Percentiles rank a stretch among this genome's conserved stretches.
Evolutionary conservation across 2,113 vertebrate species (phyloP).

Genomic region (Sturnira hondurensis): DNA sequence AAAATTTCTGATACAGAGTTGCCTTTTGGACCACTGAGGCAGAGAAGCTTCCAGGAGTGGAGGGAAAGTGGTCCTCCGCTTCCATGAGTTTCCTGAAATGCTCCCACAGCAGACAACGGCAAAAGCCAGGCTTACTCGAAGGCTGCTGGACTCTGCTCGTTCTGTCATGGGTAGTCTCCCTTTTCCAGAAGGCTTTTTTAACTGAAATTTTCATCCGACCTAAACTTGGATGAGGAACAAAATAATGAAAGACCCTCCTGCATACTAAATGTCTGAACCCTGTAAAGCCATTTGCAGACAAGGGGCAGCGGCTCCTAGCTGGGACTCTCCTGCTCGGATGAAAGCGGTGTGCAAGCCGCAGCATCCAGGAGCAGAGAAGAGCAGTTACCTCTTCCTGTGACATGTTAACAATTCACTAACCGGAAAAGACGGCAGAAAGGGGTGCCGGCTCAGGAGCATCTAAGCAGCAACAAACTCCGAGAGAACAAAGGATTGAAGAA

Average conservation of each 20-base stretch:
- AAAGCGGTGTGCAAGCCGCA: background rate
- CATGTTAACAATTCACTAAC: constrained; percentile 62
- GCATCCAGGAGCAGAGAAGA: constrained; percentile 6
- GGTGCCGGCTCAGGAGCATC: background rate
- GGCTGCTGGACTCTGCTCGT: background rate
- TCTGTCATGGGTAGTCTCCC: background rate
- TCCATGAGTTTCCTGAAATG: background rate
- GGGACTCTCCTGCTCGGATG: background rate
- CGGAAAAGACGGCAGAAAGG: constrained; percentile 26
- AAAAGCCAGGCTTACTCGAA: background rate
- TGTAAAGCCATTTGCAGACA: background rate
- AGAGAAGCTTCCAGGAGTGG: background rate
- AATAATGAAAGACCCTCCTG: background rate
- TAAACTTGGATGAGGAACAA: background rate
- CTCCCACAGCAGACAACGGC: background rate
- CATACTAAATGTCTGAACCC: background rate
- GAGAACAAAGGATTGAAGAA: accelerated
- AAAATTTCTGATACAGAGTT: background rate
- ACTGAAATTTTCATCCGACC: constrained; percentile 12
- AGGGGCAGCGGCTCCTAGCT: background rate
- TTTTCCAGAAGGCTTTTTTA: constrained; percentile 24
- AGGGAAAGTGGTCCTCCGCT: background rate
- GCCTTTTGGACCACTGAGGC: background rate
- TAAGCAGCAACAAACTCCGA: background rate
- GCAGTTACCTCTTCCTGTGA: background rate